Evolutionary conservation across 2,888 invertebrate genomes (phyloP).

Genomic region (Oasisia sp.): DNA sequence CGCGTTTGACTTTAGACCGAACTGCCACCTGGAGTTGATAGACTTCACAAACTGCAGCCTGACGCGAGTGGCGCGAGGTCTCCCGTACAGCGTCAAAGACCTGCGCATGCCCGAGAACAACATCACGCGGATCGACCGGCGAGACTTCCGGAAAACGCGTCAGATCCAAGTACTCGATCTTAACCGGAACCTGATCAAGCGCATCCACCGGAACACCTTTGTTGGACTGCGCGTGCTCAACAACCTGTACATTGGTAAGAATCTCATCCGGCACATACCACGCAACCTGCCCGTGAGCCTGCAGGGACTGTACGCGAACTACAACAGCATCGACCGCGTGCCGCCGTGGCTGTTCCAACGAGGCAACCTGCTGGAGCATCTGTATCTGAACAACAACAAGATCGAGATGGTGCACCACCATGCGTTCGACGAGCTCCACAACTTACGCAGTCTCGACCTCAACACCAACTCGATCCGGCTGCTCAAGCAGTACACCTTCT

Average conservation of each 20-base stretch:
- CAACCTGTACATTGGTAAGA: constrained; percentile 79
- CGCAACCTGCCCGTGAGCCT: constrained; percentile 34
- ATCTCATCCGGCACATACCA: constrained; percentile 68
- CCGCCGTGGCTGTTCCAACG: constrained; percentile 31
- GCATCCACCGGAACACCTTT: constrained; percentile 84
- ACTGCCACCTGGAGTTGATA: constrained; percentile 71
- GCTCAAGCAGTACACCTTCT: constrained; percentile 35
- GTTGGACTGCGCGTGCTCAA: constrained; percentile 85
- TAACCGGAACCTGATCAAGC: constrained; percentile 82
- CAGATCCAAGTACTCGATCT: constrained; percentile 84
- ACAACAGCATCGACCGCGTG: constrained; percentile 41
- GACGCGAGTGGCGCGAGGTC: constrained; percentile 52
- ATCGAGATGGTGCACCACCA: constrained; percentile 36
- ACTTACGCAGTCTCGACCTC: constrained; percentile 39
- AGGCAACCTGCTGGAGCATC: constrained; percentile 36
- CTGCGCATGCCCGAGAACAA: constrained; percentile 87
- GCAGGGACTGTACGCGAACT: constrained; percentile 37
- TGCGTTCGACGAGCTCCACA: constrained; percentile 38
- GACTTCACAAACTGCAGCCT: constrained; percentile 59
- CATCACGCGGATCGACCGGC: constrained; percentile 73
- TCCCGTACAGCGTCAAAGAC: constrained; percentile 82
- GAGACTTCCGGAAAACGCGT: constrained; percentile 86
- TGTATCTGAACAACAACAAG: constrained; percentile 45
- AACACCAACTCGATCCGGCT: constrained; percentile 37
- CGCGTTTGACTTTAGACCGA: constrained; percentile 66